These are phyloP conservation scores for Selenia dentaria DNA, from an alignment of 2,888 invertebrate genomes.

Conservation along the genomic window DNA sequence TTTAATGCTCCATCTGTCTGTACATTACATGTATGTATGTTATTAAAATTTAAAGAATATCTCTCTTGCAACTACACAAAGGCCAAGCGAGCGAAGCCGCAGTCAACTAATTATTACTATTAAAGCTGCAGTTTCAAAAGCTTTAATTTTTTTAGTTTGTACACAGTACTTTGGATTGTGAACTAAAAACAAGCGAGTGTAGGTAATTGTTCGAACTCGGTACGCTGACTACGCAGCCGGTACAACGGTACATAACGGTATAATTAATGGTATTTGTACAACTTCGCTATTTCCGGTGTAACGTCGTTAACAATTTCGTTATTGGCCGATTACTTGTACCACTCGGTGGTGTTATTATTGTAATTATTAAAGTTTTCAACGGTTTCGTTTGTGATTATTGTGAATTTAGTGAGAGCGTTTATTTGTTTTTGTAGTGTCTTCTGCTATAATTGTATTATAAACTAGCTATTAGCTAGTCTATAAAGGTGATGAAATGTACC, in stretches of 20 bases:
- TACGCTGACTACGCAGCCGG: conserved; percentile 8
- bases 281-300: conserved; percentile 12
- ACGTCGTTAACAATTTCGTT: conserved; percentile 16
- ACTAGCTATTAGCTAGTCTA: too few species aligned
- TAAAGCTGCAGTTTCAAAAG: too few species aligned
- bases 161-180: conserved; percentile 38
- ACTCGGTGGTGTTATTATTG: conserved; percentile 3
- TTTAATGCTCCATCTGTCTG: too few species aligned
- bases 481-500: too few species aligned
- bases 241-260: conserved; percentile 1
- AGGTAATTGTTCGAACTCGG: conserved; percentile 24
- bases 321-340: conserved; percentile 14
- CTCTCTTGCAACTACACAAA: too few species aligned
- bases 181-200: conserved; percentile 25
- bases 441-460: too few species aligned
- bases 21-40: too few species aligned
- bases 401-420: background rate
- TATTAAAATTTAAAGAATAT: too few species aligned
- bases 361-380: conserved; percentile 5
- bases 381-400: background rate
- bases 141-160: too few species aligned
- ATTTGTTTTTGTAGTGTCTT: too few species aligned
- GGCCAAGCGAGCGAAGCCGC: too few species aligned
- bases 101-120: too few species aligned
- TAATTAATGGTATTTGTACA: conserved; percentile 30